Base-by-base conservation (phyloP, 2,797 vertebrate species). In the Erethizon dorsatum region DNA sequence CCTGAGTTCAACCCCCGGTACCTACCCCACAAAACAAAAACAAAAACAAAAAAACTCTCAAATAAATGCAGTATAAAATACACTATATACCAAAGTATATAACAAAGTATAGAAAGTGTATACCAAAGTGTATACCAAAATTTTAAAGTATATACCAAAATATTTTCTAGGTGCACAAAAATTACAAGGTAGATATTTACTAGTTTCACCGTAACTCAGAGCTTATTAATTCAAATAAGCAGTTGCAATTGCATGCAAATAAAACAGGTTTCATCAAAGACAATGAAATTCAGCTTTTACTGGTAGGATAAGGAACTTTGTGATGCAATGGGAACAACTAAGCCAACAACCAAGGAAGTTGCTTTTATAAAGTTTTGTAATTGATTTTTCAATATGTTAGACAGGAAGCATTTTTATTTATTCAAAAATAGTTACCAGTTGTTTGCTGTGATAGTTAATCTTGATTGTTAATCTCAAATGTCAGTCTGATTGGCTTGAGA, bases 101-200 rank as follows among this genome's bases (percentile, higher is more conserved):
- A 41, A 41, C 37, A 41, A 41, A 41, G 37, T 41, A 41, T 41
- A 90, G 47, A 91, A 95, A 96, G 11, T 5, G 5, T 17, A 33
- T 52, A 52, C 8, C 28, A 83, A 94, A 77, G 59, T 18, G 59
- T 41, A 41, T 41, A 41, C 37, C 37, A 90, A 63, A 9, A 69
- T 95, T 22, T 71, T 52, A 91, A 95, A 96, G 11, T 5, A 6
- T 17, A 33, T 52, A 52, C 8, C 28, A 83, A 94, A 77, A 65
- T 18, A 63, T 41, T 75, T 31, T 28, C 28, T 65, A 4, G 28
- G 22, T 47, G 5, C 18, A 61, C 54, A 67, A 91, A 86, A 22
- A 61, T 85, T 90, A 26, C 10, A 82, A 31, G 77, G 18, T 67
- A 82, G 45, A 7, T 26, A 31, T 87, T 10, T 47, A 69, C 11